These are phyloP conservation scores for Chamaetylas fuelleborni DNA, from an alignment of 2,113 vertebrate genomes.

Conservation along the genomic window DNA sequence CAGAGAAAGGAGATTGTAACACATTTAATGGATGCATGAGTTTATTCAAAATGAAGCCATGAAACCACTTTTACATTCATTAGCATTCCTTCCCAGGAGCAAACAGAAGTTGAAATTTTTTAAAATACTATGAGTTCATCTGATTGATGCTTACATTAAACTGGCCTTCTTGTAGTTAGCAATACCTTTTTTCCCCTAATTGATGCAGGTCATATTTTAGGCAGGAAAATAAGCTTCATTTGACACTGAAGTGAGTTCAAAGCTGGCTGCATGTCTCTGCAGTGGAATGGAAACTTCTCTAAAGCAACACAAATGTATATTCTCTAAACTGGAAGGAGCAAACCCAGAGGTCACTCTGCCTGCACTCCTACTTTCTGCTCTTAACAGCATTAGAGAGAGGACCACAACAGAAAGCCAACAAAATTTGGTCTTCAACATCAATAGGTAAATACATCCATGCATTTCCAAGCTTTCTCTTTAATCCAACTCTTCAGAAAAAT, in stretches of 20 bases:
- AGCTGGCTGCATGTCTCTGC: background rate
- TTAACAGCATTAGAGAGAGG: background rate
- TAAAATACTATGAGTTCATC: background rate
- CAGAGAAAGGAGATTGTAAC: background rate
- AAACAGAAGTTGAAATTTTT: background rate
- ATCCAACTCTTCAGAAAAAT: background rate
- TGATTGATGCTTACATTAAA: background rate
- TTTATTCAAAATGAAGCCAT: background rate
- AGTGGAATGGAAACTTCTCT: background rate
- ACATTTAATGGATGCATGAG: background rate
- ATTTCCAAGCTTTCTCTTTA: background rate
- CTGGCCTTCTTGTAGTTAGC: background rate
- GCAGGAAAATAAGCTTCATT: background rate
- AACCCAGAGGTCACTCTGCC: background rate
- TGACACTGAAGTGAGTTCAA: background rate
- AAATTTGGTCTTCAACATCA: background rate
- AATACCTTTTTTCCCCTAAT: background rate
- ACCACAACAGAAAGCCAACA: background rate
- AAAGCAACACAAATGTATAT: background rate
- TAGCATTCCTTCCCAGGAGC: background rate
- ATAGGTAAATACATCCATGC: background rate
- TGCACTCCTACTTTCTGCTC: background rate
- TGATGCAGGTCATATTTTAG: background rate
- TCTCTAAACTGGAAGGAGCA: background rate
- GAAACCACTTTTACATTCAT: background rate